Conservation (phyloP, 2,888 invertebrate species). For the Drosophila cognata region DNA sequence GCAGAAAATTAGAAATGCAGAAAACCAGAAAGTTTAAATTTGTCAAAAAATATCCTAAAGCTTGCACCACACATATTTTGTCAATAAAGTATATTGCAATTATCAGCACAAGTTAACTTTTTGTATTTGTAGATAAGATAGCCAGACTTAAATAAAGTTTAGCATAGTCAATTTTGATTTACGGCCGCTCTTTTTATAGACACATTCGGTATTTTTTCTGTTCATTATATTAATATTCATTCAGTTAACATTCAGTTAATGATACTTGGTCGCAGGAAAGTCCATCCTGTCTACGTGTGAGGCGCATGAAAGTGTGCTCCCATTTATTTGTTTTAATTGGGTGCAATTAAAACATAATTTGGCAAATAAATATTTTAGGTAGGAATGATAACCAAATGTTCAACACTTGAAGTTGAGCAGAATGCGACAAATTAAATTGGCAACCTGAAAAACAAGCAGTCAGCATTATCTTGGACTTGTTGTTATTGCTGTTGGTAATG, state of each 20-base stretch:
- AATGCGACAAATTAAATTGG: slow-evolving; percentile 24
- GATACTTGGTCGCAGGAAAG: not conserved
- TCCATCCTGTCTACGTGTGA: too few species aligned
- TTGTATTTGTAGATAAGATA: not conserved
- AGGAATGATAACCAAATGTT: not conserved
- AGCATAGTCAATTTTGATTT: not conserved
- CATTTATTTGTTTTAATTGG: not conserved
- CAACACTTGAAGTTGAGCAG: slow-evolving; percentile 28
- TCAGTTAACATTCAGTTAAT: not conserved
- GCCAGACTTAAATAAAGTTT: not conserved
- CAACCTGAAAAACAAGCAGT: slow-evolving; percentile 2
- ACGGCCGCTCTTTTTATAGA: not conserved
- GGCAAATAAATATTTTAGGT: not conserved
- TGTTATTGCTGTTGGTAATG: slow-evolving; percentile 6
- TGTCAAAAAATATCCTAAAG: not conserved
- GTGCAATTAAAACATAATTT: not conserved
- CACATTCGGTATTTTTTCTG: not conserved
- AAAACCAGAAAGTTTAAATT: not conserved
- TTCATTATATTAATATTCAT: not conserved
- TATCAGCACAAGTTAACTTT: slow-evolving; percentile 8
- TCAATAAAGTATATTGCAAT: not conserved
- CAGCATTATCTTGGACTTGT: slow-evolving; percentile 5
- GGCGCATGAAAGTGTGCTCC: not conserved
- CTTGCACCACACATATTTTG: not conserved
- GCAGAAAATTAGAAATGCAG: slow-evolving; percentile 1